Evolutionary conservation across 2,888 invertebrate species (phyloP).

Genomic region (Tipula confusa): DNA sequence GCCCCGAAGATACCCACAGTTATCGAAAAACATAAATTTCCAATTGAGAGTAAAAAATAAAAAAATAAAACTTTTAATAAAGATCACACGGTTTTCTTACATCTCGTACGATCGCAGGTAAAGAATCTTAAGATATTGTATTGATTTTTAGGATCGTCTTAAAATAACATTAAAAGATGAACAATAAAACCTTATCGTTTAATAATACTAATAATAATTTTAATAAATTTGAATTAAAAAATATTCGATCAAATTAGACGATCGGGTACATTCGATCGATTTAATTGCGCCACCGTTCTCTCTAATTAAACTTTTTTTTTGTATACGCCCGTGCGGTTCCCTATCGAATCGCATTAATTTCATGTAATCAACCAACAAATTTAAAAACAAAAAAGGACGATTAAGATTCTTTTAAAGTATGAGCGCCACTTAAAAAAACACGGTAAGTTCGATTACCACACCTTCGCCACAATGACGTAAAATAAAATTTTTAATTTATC

Average conservation of each 20-base stretch:
- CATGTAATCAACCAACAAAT: background rate
- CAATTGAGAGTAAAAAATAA: background rate
- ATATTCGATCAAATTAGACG: background rate
- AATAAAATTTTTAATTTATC: background rate
- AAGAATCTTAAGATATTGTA: background rate
- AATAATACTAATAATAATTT: background rate
- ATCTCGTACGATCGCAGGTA: background rate
- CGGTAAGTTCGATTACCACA: background rate
- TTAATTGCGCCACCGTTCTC: slow-evolving; percentile 3
- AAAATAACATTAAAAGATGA: background rate
- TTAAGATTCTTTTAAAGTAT: background rate
- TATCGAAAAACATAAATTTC: background rate
- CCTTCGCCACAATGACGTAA: background rate
- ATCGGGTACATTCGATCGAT: background rate
- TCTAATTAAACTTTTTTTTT: background rate
- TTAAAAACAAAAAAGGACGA: background rate
- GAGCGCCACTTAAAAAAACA: background rate
- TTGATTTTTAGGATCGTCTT: background rate
- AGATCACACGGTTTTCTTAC: background rate
- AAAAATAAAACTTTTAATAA: background rate
- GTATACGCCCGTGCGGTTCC: background rate
- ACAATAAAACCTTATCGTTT: background rate
- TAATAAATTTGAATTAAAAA: background rate
- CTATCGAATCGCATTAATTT: background rate
- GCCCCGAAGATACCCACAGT: background rate